Evolutionary conservation across 2,888 invertebrate genomes (phyloP).

Genomic region (Drosophila recens): DNA sequence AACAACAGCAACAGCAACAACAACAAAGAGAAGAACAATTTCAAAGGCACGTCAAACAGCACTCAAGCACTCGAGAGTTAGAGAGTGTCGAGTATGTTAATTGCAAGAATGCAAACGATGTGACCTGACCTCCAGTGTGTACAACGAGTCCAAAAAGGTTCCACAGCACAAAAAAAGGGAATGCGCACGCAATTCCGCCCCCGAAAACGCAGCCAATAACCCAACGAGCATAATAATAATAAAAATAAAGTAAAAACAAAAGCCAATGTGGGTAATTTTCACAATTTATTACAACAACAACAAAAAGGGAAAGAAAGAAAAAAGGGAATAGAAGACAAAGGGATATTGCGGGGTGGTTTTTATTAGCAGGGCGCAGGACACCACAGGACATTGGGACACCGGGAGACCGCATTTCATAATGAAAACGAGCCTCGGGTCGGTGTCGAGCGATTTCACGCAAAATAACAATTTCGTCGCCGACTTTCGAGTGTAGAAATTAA

Average conservation of each 20-base stretch:
- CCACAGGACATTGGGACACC: conserved; percentile 34
- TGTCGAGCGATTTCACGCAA: conserved; percentile 71
- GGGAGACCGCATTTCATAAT: conserved; percentile 36
- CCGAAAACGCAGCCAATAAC: conserved; percentile 67
- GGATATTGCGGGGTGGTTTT: conserved; percentile 64
- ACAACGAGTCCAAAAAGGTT: conserved; percentile 19
- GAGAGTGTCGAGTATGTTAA: conserved; percentile 72
- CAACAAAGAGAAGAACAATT: conserved; percentile 31
- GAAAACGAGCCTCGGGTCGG: conserved; percentile 35
- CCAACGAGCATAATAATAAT: conserved; percentile 37
- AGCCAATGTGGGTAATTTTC: conserved; percentile 69
- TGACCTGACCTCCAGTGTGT: conserved; percentile 39
- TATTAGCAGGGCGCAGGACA: conserved; percentile 11
- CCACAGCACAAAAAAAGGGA: conserved; percentile 9
- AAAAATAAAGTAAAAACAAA: conserved; percentile 37
- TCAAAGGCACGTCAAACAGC: conserved; percentile 64
- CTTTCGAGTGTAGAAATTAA: conserved; percentile 72
- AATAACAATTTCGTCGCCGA: conserved; percentile 72
- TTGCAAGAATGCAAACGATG: conserved; percentile 69
- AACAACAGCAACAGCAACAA: conserved; percentile 12
- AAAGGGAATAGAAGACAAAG: conserved; percentile 23
- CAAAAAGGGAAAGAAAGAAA: conserved; percentile 10
- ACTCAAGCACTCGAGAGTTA: conserved; percentile 41
- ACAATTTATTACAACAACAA: conserved; percentile 54
- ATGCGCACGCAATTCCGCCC: conserved; percentile 47